phyloP scores from a whole-genome alignment of 2,888 invertebrate species.

The Onthophagus sagittarius region DNA sequence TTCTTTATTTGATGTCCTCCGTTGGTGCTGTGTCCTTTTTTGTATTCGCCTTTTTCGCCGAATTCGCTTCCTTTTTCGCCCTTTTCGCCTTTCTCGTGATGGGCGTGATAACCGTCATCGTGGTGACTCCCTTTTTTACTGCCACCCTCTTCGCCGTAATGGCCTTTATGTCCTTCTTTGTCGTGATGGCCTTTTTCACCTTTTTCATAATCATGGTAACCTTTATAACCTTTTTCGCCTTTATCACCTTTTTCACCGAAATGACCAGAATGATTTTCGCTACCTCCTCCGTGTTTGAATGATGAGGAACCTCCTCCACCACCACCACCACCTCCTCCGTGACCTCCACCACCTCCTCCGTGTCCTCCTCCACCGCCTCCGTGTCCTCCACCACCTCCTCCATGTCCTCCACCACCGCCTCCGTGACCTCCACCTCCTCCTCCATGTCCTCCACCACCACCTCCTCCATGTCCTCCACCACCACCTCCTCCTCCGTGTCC shows the following conservation, averaged over 20 bases:
- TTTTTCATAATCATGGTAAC: conserved; percentile 60
- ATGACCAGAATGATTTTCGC: conserved; percentile 55
- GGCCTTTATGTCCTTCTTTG: conserved; percentile 61
- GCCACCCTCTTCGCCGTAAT: conserved; percentile 61
- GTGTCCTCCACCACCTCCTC: conserved; percentile 20
- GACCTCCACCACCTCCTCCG: conserved; percentile 31
- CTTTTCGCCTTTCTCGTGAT: conserved; percentile 62
- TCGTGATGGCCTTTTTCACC: conserved; percentile 65
- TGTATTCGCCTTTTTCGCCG: conserved; percentile 71
- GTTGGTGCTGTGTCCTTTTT: conserved; percentile 81
- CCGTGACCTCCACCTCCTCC: conserved; percentile 36
- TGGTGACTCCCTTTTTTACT: conserved; percentile 59
- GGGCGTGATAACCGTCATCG: conserved; percentile 60
- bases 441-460: conserved; percentile 40
- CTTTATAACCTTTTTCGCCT: conserved; percentile 67
- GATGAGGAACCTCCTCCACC: conserved; percentile 30
- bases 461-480: conserved; percentile 36
- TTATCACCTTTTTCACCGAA: conserved; percentile 57
- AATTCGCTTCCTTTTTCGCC: conserved; percentile 63
- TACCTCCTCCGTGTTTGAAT: conserved; percentile 53
- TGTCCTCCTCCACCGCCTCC: conserved; percentile 49
- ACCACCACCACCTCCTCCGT: conserved; percentile 37
- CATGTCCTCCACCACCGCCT: conserved; percentile 45
- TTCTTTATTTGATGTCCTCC: conserved; percentile 84
- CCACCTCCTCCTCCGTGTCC: conserved; percentile 37